Evolutionary conservation across 2,888 invertebrate species (phyloP).

Genomic region (Bhutanitis thaidina): DNA sequence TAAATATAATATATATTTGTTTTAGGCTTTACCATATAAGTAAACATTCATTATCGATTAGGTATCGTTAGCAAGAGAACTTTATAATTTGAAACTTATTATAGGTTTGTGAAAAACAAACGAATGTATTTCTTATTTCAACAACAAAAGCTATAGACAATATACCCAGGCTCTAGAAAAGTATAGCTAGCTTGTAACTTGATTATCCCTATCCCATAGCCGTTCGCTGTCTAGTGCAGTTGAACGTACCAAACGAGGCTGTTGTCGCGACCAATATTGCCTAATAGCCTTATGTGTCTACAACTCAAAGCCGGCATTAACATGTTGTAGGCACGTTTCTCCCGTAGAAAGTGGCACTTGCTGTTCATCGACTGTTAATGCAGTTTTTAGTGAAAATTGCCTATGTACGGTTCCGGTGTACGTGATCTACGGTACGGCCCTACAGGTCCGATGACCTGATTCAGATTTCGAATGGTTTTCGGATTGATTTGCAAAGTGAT

Average conservation of each 20-base stretch:
- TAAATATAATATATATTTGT: too few species aligned
- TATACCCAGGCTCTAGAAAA: too few species aligned
- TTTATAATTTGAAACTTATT: too few species aligned
- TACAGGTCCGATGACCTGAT: conserved; percentile 39
- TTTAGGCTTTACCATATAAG: too few species aligned
- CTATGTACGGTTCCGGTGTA: conserved; percentile 51
- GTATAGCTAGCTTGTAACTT: neutral
- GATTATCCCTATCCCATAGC: conserved; percentile 7
- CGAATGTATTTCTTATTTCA: too few species aligned
- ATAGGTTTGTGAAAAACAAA: too few species aligned
- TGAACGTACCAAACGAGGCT: conserved; percentile 27
- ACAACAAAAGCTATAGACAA: too few species aligned
- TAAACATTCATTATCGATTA: too few species aligned
- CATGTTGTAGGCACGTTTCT: conserved; percentile 53
- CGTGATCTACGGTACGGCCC: conserved; percentile 37
- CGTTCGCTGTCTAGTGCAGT: conserved; percentile 25
- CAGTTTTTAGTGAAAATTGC: conserved; percentile 58
- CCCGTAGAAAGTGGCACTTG: conserved; percentile 67
- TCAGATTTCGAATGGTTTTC: conserved; percentile 12
- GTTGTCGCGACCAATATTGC: conserved; percentile 51
- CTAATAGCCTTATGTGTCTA: conserved; percentile 50
- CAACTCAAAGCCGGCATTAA: conserved; percentile 44
- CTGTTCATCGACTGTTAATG: conserved; percentile 66
- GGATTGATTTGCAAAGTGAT: too few species aligned
- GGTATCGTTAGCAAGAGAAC: too few species aligned